phyloP scores from a whole-genome alignment of 2,888 invertebrate species.

The Choreutis nemorana region DNA sequence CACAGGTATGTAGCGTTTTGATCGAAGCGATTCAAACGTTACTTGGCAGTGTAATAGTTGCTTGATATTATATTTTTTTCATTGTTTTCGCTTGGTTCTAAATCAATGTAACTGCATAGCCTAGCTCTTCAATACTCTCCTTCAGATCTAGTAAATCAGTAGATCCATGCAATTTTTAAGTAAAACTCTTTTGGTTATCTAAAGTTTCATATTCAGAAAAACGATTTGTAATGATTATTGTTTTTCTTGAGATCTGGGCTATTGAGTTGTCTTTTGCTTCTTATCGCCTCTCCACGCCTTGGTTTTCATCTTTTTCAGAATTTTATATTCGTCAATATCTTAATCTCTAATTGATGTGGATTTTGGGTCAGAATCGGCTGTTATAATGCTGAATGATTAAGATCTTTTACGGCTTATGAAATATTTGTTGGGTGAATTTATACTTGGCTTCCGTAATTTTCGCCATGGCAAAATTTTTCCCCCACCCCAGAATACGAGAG shows the following conservation, averaged over 20 bases:
- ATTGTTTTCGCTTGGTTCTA: neutral
- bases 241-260: neutral
- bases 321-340: too few relatives aligned
- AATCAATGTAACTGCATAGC: neutral
- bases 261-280: neutral
- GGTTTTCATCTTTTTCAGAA: too few relatives aligned
- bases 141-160: neutral
- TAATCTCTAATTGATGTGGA: neutral
- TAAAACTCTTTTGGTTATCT: neutral
- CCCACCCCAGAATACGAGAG: too few relatives aligned
- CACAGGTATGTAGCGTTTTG: neutral
- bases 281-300: neutral
- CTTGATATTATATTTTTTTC: neutral
- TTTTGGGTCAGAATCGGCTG: neutral
- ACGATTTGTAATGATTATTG: neutral
- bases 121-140: neutral
- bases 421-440: too few relatives aligned
- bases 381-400: neutral
- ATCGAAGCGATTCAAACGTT: neutral
- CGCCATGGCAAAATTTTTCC: too few relatives aligned
- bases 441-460: too few relatives aligned
- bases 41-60: neutral
- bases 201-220: neutral
- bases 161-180: too few relatives aligned
- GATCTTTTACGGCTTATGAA: neutral